Percentiles rank a stretch among this genome's conserved stretches.
Evolutionary conservation across 2,797 vertebrate genomes (phyloP).

Genomic region (Hipposideros larvatus): DNA sequence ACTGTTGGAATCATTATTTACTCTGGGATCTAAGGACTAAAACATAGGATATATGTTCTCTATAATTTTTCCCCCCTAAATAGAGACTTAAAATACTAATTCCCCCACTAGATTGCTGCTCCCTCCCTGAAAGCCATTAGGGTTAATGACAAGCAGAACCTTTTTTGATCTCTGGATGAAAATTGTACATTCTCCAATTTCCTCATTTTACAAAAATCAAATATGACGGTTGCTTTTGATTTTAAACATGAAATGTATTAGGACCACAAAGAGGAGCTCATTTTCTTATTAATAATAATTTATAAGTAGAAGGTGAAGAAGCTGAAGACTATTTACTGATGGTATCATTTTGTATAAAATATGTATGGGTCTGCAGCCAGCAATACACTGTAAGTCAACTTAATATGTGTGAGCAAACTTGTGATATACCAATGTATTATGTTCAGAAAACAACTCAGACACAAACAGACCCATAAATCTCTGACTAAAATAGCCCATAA

Average conservation of each 20-base stretch:
- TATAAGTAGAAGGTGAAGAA: slow-evolving; percentile 57
- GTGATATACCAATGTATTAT: slow-evolving; percentile 68
- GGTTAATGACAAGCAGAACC: slow-evolving; percentile 82
- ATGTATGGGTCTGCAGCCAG: slow-evolving; percentile 46
- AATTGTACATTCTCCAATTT: slow-evolving; percentile 76
- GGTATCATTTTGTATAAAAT: slow-evolving; percentile 78
- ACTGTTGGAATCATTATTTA: slow-evolving; percentile 70
- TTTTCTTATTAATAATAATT: slow-evolving; percentile 72
- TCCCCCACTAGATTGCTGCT: slow-evolving; percentile 57
- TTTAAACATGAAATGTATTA: slow-evolving; percentile 82
- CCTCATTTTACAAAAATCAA: slow-evolving; percentile 63
- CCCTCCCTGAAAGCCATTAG: slow-evolving; percentile 74
- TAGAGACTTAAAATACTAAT: slow-evolving; percentile 69
- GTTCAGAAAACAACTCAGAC: slow-evolving; percentile 66
- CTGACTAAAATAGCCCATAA: slow-evolving; percentile 82
- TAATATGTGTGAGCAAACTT: slow-evolving; percentile 63
- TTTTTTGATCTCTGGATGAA: slow-evolving; percentile 79
- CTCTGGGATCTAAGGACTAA: slow-evolving; percentile 56
- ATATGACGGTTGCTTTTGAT: slow-evolving; percentile 72
- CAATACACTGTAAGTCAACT: slow-evolving; percentile 49
- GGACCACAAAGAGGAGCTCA: slow-evolving; percentile 65
- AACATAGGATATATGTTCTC: slow-evolving; percentile 40
- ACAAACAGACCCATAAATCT: slow-evolving; percentile 75
- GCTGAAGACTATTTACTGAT: slow-evolving; percentile 69
- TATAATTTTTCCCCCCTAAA: slow-evolving; percentile 51